A percentile compares a stretch with the other conserved stretches of the same genome.
Conservation (phyloP, 2,797 vertebrate species). For the Lindbergichthys nudifrons region DNA sequence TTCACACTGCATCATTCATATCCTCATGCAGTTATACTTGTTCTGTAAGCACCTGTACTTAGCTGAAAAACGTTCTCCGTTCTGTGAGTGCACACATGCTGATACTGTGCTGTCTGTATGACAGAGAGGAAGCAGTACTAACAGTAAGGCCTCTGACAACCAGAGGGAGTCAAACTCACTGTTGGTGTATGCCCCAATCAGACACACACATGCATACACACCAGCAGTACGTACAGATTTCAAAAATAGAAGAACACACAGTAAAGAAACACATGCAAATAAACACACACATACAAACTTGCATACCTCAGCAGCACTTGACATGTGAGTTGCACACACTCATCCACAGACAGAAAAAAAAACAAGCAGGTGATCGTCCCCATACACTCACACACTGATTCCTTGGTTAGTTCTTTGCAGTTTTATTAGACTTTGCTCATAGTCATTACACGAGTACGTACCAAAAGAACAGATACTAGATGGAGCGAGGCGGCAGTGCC, state of each 20-base stretch:
- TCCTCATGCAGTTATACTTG: conserved; percentile 26
- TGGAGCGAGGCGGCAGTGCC: conserved; percentile 79
- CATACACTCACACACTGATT: conserved; percentile 74
- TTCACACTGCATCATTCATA: conserved; percentile 57
- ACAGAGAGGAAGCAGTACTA: conserved; percentile 45
- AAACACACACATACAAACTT: conserved; percentile 28
- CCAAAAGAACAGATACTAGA: conserved; percentile 84
- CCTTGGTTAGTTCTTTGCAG: conserved; percentile 79
- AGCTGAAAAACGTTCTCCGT: conserved; percentile 23
- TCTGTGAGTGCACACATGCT: conserved; percentile 35
- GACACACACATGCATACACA: conserved; percentile 49
- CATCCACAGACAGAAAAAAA: conserved; percentile 28
- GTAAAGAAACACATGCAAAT: conserved; percentile 45
- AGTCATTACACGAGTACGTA: conserved; percentile 82
- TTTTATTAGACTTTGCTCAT: conserved; percentile 88
- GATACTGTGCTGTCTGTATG: conserved; percentile 54
- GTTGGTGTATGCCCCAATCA: conserved; percentile 38
- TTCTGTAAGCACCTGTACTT: conserved; percentile 35
- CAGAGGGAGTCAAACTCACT: conserved; percentile 29
- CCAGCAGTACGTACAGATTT: conserved; percentile 29
- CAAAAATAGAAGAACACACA: conserved; percentile 18
- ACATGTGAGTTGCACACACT: conserved; percentile 33
- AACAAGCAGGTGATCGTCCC: conserved; percentile 39
- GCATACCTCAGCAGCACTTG: conserved; percentile 25
- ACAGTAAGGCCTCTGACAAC: conserved; percentile 35